Base-by-base conservation (phyloP, 2,113 vertebrate species). In the Vulpes ferrilata region DNA sequence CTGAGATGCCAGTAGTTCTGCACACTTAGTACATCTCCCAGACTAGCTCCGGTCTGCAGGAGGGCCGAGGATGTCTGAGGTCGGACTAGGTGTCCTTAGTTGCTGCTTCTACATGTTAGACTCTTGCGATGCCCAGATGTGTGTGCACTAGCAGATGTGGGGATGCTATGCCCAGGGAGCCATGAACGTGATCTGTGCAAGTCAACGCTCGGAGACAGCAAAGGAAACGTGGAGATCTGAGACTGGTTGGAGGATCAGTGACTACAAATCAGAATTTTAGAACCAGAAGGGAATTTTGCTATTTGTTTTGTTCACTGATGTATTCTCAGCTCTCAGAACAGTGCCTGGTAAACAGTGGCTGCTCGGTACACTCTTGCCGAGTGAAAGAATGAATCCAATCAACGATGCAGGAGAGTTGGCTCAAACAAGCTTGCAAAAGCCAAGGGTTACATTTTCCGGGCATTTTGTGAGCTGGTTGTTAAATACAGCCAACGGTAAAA, bases 181-280 rank as follows among this genome's bases (percentile, higher is more conserved):
- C 4, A 1, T 0, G 11, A 16, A 30, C 1, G 11, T 23, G 51
- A 53, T 25, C 27, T 43, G 8, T 0, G 2, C 13, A 9, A 48
- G 27, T 38, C 38, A 51, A 22, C 27, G 22, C 22, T 17, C 6
- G 20, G 19, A 59, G 25, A 22, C 4, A 27, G 13, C 17, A 15
- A 35, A 12, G 51, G 1, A 22, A 48, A 30, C 1, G 3, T 6
- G 53, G 1, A 23, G 35, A 27, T 11, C 20, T 35, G 32, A 57
- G 35, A n/a, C 23, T 59, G 35, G 5, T 19, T n/a, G 11, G n/a
- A 69, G 4, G 30, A 30, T 23, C 43, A 60, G 65, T 17, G 30
- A 22, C 27, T 30, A 35, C 60, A 62, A 51, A 13, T 16, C 16
- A 27, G 43, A 55, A 67, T 27, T 62, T n/a, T 84, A 84, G 38